phyloP scores from a whole-genome alignment of 1,140 invertebrate species.

The Papilio dardanus region DNA sequence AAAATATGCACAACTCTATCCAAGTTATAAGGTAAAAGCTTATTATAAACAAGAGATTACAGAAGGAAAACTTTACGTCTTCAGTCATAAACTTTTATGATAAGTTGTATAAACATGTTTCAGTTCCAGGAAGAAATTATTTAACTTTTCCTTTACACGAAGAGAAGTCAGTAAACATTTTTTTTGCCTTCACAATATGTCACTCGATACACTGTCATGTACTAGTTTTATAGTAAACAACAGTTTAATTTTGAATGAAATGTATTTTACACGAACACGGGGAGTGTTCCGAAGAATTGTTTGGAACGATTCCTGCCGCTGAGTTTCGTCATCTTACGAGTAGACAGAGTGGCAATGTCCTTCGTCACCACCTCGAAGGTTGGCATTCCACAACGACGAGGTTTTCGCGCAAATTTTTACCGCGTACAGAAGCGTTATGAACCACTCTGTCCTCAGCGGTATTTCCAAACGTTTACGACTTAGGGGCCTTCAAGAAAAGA shows the following conservation, averaged over 20 bases:
- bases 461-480: too few relatives aligned
- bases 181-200: background rate
- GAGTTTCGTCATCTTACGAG: too few relatives aligned
- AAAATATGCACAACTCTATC: background rate
- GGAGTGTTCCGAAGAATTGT: too few relatives aligned
- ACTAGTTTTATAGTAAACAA: background rate
- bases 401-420: too few relatives aligned
- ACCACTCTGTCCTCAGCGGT: too few relatives aligned
- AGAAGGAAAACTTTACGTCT: slow-evolving; percentile 9
- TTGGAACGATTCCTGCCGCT: too few relatives aligned
- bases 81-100: slow-evolving; percentile 16
- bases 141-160: background rate
- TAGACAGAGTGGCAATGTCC: too few relatives aligned
- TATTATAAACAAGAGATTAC: slow-evolving; percentile 3
- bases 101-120: background rate
- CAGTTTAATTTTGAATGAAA: background rate
- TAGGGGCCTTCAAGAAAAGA: too few relatives aligned
- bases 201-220: background rate
- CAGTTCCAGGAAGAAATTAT: background rate
- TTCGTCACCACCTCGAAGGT: too few relatives aligned
- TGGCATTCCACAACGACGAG: too few relatives aligned
- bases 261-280: too few relatives aligned
- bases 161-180: background rate
- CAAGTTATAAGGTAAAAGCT: background rate
- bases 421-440: too few relatives aligned